Evolutionary conservation across 1,140 invertebrate species (phyloP).

Genomic region (Plodia interpunctella): DNA sequence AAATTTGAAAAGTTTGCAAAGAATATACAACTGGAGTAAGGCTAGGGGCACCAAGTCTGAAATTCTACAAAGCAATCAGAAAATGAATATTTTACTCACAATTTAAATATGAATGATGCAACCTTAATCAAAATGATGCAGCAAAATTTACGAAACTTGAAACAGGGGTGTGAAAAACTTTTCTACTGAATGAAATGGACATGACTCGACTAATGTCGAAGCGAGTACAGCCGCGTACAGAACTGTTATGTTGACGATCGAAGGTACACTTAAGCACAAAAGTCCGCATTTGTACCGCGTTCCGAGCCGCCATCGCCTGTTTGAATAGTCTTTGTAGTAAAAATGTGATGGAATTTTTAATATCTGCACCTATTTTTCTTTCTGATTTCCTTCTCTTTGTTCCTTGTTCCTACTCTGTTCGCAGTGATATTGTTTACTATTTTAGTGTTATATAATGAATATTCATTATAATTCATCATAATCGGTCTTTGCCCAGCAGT

Average conservation of each 20-base stretch:
- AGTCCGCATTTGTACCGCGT: neutral
- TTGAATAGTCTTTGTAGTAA: constrained; percentile 8
- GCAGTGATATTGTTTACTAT: too few relatives aligned
- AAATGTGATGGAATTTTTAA: constrained; percentile 9
- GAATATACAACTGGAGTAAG: too few relatives aligned
- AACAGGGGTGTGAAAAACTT: constrained; percentile 26
- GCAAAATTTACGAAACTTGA: constrained; percentile 17
- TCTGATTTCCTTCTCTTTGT: neutral
- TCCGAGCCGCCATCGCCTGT: neutral
- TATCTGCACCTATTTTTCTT: neutral
- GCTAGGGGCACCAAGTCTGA: too few relatives aligned
- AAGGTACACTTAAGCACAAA: neutral
- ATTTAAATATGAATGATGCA: neutral
- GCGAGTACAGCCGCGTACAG: constrained; percentile 20
- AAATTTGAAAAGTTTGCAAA: too few relatives aligned
- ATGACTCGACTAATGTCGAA: constrained; percentile 19
- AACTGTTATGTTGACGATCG: constrained; percentile 25
- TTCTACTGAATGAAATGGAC: constrained; percentile 30
- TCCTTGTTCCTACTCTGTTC: too few relatives aligned
- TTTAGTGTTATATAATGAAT: too few relatives aligned
- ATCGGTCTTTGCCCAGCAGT: too few relatives aligned
- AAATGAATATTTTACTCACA: neutral
- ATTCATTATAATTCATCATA: too few relatives aligned
- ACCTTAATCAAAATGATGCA: constrained; percentile 14
- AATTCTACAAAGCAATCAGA: too few relatives aligned